A percentile compares a stretch with the other conserved stretches of the same genome.
phyloP scores from a whole-genome alignment of 1,140 invertebrate species.

The Papilio machaon region DNA sequence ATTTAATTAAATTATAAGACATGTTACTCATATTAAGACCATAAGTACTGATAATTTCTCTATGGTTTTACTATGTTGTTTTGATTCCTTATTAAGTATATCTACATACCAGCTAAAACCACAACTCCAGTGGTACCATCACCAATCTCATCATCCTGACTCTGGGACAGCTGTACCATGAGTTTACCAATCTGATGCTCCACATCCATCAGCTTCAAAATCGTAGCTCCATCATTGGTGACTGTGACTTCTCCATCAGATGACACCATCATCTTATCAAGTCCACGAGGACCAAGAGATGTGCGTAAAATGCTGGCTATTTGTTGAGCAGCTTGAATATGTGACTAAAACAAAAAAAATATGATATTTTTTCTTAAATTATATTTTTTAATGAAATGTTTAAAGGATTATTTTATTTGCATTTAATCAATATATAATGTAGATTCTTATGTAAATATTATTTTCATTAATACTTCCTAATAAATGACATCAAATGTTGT shows the following conservation, averaged over 20 bases:
- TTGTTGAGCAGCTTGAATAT: slow-evolving; percentile 96
- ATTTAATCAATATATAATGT: background rate
- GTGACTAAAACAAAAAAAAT: slow-evolving; percentile 89
- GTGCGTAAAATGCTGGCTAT: slow-evolving; percentile 95
- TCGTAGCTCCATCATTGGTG: slow-evolving; percentile 99
- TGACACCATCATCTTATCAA: slow-evolving; percentile 98
- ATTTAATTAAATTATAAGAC: background rate
- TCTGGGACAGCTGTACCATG: slow-evolving; percentile 98
- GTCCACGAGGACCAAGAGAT: slow-evolving; percentile 97
- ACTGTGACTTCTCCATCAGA: slow-evolving; percentile 99
- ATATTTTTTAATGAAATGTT: background rate
- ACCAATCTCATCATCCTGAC: slow-evolving; percentile 99
- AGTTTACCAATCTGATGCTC: slow-evolving; percentile 99
- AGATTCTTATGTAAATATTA: background rate
- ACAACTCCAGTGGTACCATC: slow-evolving; percentile 99
- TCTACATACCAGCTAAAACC: slow-evolving; percentile 83
- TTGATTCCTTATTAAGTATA: background rate
- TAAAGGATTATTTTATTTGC: background rate
- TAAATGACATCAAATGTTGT: background rate
- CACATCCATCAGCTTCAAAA: slow-evolving; percentile 99
- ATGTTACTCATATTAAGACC: background rate
- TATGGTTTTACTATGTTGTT: background rate
- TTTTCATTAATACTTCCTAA: background rate
- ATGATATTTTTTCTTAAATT: background rate
- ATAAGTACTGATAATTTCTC: background rate